These are phyloP conservation scores for Pemphigus obesinymphae DNA, from an alignment of 1,140 invertebrate species.

Conservation along the genomic window DNA sequence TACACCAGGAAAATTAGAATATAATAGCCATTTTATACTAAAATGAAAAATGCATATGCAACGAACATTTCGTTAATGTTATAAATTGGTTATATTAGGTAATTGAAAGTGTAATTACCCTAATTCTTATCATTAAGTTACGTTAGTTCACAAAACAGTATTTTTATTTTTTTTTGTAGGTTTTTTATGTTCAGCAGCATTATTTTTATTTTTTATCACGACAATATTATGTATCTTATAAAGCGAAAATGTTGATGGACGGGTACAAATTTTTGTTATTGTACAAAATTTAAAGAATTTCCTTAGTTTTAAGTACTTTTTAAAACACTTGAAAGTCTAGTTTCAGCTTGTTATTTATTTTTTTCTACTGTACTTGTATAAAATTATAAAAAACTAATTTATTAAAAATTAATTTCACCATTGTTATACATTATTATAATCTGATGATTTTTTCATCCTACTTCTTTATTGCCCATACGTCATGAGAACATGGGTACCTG, in stretches of 20 bases:
- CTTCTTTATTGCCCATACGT: too few relatives aligned
- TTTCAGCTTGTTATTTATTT: constrained; percentile 41
- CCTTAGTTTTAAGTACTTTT: constrained; percentile 19
- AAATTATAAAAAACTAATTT: constrained; percentile 36
- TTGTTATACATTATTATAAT: background rate
- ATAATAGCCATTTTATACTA: background rate
- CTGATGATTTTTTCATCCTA: too few relatives aligned
- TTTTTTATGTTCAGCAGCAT: constrained; percentile 13
- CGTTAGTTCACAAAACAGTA: constrained; percentile 16
- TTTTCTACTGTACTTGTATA: constrained; percentile 35
- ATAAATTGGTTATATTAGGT: too few relatives aligned
- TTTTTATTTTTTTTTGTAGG: constrained; percentile 4
- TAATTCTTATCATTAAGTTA: constrained; percentile 18
- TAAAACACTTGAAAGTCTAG: constrained; percentile 34
- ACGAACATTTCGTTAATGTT: too few relatives aligned
- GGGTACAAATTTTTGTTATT: constrained; percentile 5
- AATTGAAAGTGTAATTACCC: too few relatives aligned
- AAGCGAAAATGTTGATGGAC: background rate
- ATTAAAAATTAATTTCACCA: constrained; percentile 19
- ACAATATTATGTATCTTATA: background rate
- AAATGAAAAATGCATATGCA: background rate
- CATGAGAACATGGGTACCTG: too few relatives aligned
- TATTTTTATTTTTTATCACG: constrained; percentile 28
- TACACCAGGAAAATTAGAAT: background rate
- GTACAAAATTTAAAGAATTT: constrained; percentile 26